Evolutionary conservation across 2,888 invertebrate species (phyloP), one percentile per base, ranked within the genome.

Genomic region (Sialis fuliginosa): DNA sequence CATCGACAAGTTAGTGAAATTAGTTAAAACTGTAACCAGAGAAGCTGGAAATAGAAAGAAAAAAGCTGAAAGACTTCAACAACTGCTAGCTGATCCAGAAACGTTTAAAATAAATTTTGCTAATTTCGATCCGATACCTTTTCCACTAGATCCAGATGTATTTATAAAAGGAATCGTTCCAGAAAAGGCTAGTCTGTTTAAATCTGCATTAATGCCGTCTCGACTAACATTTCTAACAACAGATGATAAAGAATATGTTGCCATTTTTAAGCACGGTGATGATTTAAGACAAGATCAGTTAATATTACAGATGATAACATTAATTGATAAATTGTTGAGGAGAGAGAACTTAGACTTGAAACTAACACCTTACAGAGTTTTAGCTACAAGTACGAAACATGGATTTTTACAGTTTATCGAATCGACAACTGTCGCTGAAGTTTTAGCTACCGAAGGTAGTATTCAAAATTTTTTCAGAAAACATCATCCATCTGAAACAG

Each of bases 221-320:
- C 78, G 81, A 60, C 68, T 98, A 42, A 86, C 91, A 1, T 96
- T 97, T 62, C 68, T 84, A 9, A 90, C 89, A 0, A 78, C 80
- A 0, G 79, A 81, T 49, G 81, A 82, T 37, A 74, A 76, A 34
- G 86, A 90, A 58, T 98, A 96, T 64, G 85, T 89, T 10, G 88
- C 95, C 0, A 96, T 98, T 51, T 97, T 97, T 64, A 98, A 98
- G 63, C 83, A 93, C 57, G 98, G 98, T 1, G 98, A 98, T 64
- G 97, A 98, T 62, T 66, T 98, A 45, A 72, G 98, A 3, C 97
- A 98, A 67, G 97, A 98, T 68, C 97, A 98, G 64, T 72, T 98
- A 1, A 90, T 98, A 50, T 68, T 98, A 42, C 97, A 98, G 69
- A 97, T 97, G 74, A 96, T 99, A 39, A 90, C 92, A 0, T 68